Evolutionary conservation across 2,113 vertebrate species (phyloP).

Genomic region (Pterocles orientalis): DNA sequence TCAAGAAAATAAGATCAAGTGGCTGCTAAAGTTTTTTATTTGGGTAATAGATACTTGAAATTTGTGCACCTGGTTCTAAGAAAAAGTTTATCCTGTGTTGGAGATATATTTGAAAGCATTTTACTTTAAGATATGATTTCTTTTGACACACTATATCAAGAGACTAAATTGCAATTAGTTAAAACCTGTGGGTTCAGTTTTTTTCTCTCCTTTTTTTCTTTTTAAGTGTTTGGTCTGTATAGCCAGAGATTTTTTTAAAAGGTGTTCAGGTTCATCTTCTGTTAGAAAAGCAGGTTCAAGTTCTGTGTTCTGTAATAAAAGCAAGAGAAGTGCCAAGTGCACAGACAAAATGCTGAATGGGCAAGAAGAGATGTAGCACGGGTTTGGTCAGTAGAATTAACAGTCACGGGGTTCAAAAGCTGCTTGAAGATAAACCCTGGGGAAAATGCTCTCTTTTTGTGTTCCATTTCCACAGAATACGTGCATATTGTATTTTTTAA

Average conservation of each 20-base stretch:
- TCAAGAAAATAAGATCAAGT: not conserved
- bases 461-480: not conserved
- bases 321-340: not conserved
- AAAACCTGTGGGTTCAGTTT: not conserved
- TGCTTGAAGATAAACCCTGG: not conserved
- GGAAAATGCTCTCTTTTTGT: not conserved
- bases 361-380: not conserved
- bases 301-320: not conserved
- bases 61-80: not conserved
- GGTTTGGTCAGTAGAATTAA: not conserved
- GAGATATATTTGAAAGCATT: not conserved
- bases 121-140: not conserved
- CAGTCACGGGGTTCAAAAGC: not conserved
- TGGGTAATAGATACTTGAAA: not conserved
- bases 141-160: not conserved
- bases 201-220: too few species aligned
- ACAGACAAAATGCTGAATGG: not conserved
- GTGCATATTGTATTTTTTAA: fast-evolving
- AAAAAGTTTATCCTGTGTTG: not conserved
- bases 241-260: not conserved
- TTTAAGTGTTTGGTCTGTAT: not conserved
- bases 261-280: not conserved
- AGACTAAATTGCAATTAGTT: not conserved
- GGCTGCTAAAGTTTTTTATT: not conserved
- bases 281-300: not conserved